Conservation (phyloP, 2,888 invertebrate species). For the Synanthedon formicaeformis region DNA sequence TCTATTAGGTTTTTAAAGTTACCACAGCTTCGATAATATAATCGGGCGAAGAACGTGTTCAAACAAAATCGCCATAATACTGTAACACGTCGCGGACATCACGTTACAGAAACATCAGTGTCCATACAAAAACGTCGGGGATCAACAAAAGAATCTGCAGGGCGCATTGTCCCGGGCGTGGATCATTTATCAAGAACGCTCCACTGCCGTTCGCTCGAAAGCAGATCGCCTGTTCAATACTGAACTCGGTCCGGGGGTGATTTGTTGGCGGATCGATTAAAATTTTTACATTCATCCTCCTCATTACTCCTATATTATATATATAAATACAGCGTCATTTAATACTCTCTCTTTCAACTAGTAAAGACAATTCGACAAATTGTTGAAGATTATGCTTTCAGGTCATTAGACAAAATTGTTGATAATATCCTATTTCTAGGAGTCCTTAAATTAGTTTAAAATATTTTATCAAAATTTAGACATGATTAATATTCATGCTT, state of each 20-base stretch:
- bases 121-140: slow-evolving; percentile 59
- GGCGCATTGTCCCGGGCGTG: slow-evolving; percentile 50
- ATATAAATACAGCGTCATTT: too few species aligned
- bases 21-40: not conserved
- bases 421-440: too few species aligned
- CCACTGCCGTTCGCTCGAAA: slow-evolving; percentile 48
- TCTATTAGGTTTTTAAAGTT: not conserved
- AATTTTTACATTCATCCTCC: slow-evolving; percentile 32
- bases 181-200: slow-evolving; percentile 67
- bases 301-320: too few species aligned
- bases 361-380: too few species aligned
- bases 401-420: too few species aligned
- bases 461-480: too few species aligned
- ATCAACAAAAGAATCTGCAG: slow-evolving; percentile 65
- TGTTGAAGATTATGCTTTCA: too few species aligned
- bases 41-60: not conserved
- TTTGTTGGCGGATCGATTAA: slow-evolving; percentile 34
- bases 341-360: too few species aligned
- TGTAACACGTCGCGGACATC: slow-evolving; percentile 29
- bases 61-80: not conserved
- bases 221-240: slow-evolving; percentile 57
- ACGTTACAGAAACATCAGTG: slow-evolving; percentile 53
- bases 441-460: too few species aligned
- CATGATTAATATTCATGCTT: too few species aligned
- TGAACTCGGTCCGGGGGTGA: slow-evolving; percentile 23